A percentile compares a stretch with the other conserved stretches of the same genome.
phyloP scores from a whole-genome alignment of 2,797 vertebrate genomes.

The Petrocephalus schoutedeni region DNA sequence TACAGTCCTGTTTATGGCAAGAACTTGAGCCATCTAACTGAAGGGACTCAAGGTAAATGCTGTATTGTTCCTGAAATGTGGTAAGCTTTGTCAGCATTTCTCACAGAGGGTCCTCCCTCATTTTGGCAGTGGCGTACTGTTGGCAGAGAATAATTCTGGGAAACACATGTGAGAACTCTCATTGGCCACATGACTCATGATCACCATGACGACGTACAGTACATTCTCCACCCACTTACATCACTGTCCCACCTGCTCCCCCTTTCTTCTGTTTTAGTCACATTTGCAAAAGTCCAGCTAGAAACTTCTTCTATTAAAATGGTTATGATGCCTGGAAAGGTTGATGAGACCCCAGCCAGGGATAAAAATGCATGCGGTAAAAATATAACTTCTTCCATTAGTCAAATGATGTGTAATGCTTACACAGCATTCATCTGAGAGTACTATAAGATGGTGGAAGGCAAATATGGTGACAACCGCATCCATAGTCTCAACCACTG shows the following conservation, averaged over 20 bases:
- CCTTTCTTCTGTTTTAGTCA: neutral
- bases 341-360: neutral
- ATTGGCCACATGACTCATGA: neutral
- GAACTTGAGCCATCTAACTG: neutral
- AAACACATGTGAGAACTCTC: neutral
- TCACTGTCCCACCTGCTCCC: neutral
- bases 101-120: neutral
- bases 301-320: neutral
- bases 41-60: neutral
- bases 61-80: slow-evolving; percentile 17
- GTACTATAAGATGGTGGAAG: too few species aligned
- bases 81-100: neutral
- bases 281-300: neutral
- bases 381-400: neutral
- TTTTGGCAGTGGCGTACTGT: neutral
- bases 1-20: neutral
- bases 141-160: neutral
- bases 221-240: neutral
- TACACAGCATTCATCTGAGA: neutral
- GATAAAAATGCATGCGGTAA: neutral
- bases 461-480: neutral
- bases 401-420: neutral
- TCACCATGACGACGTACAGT: neutral
- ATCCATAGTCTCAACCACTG: neutral
- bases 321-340: neutral